Base-by-base conservation (phyloP, 2,888 invertebrate species). In the Oxycera nigricornis region DNA sequence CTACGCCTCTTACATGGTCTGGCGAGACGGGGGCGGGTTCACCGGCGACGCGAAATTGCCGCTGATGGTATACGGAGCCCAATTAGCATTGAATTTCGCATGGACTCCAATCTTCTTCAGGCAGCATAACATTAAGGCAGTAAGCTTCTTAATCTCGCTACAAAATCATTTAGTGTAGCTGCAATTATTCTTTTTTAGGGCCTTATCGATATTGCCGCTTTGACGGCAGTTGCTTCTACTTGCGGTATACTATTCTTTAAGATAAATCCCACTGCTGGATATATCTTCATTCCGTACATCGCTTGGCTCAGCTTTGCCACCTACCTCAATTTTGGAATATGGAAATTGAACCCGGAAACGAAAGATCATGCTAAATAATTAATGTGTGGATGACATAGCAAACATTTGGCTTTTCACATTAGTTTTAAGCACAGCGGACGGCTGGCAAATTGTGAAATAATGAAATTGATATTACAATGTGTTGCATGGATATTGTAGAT, bases 41-140 rank as follows among this genome's bases (percentile, higher is more conserved):
- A 84, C 87, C 78, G 91, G 90, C 2, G 82, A 86, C 61, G 90
- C 92, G 0, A 86, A 87, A 73, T 61, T 92, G 9, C 93, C 95
- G 0, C 83, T 96, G 68, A 85, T 90, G 0, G 84, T 92, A 9
- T 96, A 93, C 82, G 92, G 91, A 0, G 84, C 89, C 0, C 94
- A 94, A 81, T 84, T 96, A 68, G 88, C 90, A 0, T 84, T 95
- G 0, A 96, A 95, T 82, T 95, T 93, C 93, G 88, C 90, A 0
- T 96, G 95, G 94, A 89, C 92, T 0, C 94, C 94, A 1, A 88
- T 95, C 28, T 95, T 95, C 86, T 95, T 95, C 83, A 91, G 91
- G 55, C 84, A 87, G 28, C 91, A 90, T 77, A 89, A 90, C 78
- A 86, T 91, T n/a, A 90, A 92, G 86, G 87, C 89, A 88, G 94